These are phyloP conservation scores for Pseudomyrmex cubaensis DNA, from an alignment of 1,140 invertebrate genomes.

Conservation along the genomic window DNA sequence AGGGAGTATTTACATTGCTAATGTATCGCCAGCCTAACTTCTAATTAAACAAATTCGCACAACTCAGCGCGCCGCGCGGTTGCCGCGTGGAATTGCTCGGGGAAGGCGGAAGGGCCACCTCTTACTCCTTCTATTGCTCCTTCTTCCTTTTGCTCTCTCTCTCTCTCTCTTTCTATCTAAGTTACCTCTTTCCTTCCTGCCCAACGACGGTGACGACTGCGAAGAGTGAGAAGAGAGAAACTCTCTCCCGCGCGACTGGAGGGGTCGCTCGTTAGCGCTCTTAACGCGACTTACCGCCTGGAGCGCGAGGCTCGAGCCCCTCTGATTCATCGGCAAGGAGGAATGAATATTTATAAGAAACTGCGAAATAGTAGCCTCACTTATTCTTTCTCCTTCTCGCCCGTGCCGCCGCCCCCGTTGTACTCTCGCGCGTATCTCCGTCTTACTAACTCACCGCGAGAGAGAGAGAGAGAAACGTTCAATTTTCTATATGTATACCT, in stretches of 20 bases:
- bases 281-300: slow-evolving; percentile 84
- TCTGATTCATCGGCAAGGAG: slow-evolving; percentile 81
- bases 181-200: not conserved
- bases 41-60: slow-evolving; percentile 86
- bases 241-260: slow-evolving; percentile 60
- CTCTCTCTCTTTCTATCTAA: not conserved
- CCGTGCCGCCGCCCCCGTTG: slow-evolving; percentile 19
- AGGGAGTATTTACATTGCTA: slow-evolving; percentile 84
- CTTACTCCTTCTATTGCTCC: not conserved
- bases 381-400: slow-evolving; percentile 42
- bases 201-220: slow-evolving; percentile 33
- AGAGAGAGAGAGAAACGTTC: not conserved
- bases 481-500: not conserved
- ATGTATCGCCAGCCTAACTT: slow-evolving; percentile 84
- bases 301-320: slow-evolving; percentile 78
- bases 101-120: slow-evolving; percentile 18
- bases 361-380: slow-evolving; percentile 81
- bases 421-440: slow-evolving; percentile 21
- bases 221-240: slow-evolving; percentile 64
- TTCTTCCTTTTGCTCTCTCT: not conserved
- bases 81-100: slow-evolving; percentile 75
- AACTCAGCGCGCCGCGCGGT: slow-evolving; percentile 79
- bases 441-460: not conserved
- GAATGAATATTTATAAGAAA: slow-evolving; percentile 86
- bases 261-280: slow-evolving; percentile 84